Evolutionary conservation across 2,797 vertebrate species (phyloP).

Genomic region (Sylvilagus floridanus): DNA sequence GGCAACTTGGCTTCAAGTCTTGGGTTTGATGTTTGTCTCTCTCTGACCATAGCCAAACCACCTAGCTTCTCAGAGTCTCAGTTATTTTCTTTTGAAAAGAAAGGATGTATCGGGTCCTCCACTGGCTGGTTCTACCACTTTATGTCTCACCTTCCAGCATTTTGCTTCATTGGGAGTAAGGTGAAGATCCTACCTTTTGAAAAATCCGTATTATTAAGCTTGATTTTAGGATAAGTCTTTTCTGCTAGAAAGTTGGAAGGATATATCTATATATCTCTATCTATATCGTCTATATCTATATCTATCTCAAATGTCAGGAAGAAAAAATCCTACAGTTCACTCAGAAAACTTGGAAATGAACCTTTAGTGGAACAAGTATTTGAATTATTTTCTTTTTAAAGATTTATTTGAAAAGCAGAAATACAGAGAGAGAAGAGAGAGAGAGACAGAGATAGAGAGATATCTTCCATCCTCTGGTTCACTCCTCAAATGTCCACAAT

Average conservation of each 20-base stretch:
- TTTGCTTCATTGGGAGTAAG: background rate
- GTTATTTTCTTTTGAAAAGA: background rate
- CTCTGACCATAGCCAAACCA: background rate
- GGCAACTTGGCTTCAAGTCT: background rate
- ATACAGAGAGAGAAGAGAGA: too few relatives aligned
- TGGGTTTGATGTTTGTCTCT: background rate
- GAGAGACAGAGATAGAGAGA: too few relatives aligned
- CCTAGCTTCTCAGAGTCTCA: background rate
- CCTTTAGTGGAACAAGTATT: background rate
- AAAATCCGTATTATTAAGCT: background rate
- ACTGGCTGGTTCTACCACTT: background rate
- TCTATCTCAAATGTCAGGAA: too few relatives aligned
- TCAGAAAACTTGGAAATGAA: constrained; percentile 56
- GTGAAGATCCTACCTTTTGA: background rate
- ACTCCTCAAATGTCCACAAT: too few relatives aligned
- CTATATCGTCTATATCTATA: too few relatives aligned
- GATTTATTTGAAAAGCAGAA: too few relatives aligned
- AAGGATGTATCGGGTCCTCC: background rate
- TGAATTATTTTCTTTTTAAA: too few relatives aligned
- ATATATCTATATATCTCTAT: too few relatives aligned
- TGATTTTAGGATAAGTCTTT: background rate
- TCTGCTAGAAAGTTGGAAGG: background rate
- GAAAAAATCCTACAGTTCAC: background rate
- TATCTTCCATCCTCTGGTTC: too few relatives aligned
- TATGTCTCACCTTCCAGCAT: background rate